Base-by-base conservation (phyloP, 92 coral and sea anemone genomes). In the Actinernus sp. region DNA sequence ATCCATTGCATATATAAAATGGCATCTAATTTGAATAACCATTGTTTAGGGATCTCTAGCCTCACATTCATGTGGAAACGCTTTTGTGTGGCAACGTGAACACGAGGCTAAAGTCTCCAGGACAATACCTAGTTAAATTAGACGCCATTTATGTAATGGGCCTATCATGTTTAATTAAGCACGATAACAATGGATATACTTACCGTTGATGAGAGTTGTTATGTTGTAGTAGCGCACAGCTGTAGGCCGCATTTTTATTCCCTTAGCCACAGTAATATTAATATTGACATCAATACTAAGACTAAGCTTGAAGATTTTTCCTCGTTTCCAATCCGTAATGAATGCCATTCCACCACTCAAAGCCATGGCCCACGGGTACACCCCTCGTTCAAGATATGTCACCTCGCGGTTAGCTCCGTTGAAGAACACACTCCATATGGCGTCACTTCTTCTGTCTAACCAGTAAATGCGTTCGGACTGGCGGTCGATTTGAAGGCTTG, bases 321-420 rank as follows among this genome's bases (percentile, higher is more conserved):
- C 76, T 37, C 49, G 37, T 6, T 40, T 30, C 9, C 29, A 49
- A 19, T 68, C 76, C 16, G 53, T 54, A 13, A 68, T n/a, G 31
- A 37, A 55, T 25, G 76, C 65, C n/a, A 5, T 33, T 4, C 18
- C 9, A 1, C 55, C 57, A 29, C 32, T 43, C 12, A 54, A 25
- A 3, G 76, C 17, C 27, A 68, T 52, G 28, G 53, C 63, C 44
- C 32, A 29, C 24, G 76, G 76, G 11, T 4, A 54, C 10, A 31
- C 43, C 2, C 65, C 65, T 10, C 29, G 33, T 14, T 68, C 64
- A 6, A 55, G 41, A 18, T 68, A 68, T n/a, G 19, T 3, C 5
- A 68, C 76, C 26, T 28, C 46, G 4, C 76, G 49, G 33, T 68
- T 68, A 9, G 65, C 76, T 12, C 61, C 61, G 18, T 39, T 68